A percentile compares a stretch with the other conserved stretches of the same genome.
These are phyloP conservation scores for Venturia canescens DNA, from an alignment of 1,140 invertebrate species.

Conservation along the genomic window DNA sequence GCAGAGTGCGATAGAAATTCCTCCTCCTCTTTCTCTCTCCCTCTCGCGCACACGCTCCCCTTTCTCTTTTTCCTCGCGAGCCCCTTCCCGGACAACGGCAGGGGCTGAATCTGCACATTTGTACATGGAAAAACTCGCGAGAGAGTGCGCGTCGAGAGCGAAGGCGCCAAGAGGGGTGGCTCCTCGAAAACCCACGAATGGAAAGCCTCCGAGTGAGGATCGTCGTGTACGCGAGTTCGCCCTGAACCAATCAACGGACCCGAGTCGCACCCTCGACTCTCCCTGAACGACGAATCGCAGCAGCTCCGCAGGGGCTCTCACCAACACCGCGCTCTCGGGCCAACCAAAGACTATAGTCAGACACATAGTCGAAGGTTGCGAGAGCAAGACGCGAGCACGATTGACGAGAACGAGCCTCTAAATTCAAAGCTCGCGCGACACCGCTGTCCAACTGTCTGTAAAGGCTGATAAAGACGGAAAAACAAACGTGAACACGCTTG, in stretches of 20 bases:
- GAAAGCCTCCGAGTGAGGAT: background rate
- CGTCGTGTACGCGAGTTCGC: background rate
- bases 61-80: background rate
- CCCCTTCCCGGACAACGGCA: background rate
- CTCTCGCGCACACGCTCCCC: background rate
- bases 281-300: background rate
- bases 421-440: background rate
- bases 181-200: background rate
- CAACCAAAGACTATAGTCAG: background rate
- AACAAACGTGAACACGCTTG: background rate
- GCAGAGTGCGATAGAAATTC: constrained; percentile 10
- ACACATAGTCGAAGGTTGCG: background rate
- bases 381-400: background rate
- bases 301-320: background rate
- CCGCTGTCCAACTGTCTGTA: background rate
- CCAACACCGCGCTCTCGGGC: background rate
- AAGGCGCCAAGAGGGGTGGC: background rate
- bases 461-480: constrained; percentile 67
- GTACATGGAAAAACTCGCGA: background rate
- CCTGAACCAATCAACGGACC: background rate
- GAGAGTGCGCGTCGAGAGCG: background rate
- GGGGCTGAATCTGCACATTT: background rate
- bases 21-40: background rate
- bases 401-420: constrained; percentile 1
- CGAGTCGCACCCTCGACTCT: background rate